Evolutionary conservation across 1,140 invertebrate genomes (phyloP).

Genomic region (Euglossa dilemma): DNA sequence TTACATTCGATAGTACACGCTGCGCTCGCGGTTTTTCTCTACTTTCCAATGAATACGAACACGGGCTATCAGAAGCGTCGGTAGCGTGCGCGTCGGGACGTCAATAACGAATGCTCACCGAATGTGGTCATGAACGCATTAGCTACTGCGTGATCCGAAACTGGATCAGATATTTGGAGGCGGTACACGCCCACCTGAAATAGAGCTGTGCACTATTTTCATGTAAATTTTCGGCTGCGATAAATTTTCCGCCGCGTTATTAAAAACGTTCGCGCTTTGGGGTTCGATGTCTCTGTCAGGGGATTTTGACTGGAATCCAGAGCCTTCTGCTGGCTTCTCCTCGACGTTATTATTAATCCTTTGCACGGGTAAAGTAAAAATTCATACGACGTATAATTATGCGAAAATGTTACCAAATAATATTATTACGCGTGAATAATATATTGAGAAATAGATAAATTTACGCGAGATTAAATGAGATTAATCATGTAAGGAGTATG

Average conservation of each 20-base stretch:
- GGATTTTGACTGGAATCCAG: too few relatives aligned
- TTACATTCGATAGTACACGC: too few relatives aligned
- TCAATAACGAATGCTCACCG: conserved; percentile 63
- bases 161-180: conserved; percentile 63
- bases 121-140: conserved; percentile 66
- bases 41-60: not conserved
- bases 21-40: not conserved
- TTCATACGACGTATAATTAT: too few relatives aligned
- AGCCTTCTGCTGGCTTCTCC: too few relatives aligned
- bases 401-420: too few relatives aligned
- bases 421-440: too few relatives aligned
- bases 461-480: too few relatives aligned
- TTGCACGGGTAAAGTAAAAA: too few relatives aligned
- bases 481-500: too few relatives aligned
- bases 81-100: conserved; percentile 40
- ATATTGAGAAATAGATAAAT: too few relatives aligned
- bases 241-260: conserved; percentile 25
- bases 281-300: not conserved
- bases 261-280: conserved; percentile 37
- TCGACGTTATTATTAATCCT: too few relatives aligned
- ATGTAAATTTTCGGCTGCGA: conserved; percentile 40
- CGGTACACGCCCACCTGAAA: conserved; percentile 59
- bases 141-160: conserved; percentile 62
- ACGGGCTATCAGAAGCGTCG: conserved; percentile 38
- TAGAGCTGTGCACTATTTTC: conserved; percentile 61